These are phyloP conservation scores for Altica lythri DNA, from an alignment of 2,888 invertebrate species.

Conservation along the genomic window DNA sequence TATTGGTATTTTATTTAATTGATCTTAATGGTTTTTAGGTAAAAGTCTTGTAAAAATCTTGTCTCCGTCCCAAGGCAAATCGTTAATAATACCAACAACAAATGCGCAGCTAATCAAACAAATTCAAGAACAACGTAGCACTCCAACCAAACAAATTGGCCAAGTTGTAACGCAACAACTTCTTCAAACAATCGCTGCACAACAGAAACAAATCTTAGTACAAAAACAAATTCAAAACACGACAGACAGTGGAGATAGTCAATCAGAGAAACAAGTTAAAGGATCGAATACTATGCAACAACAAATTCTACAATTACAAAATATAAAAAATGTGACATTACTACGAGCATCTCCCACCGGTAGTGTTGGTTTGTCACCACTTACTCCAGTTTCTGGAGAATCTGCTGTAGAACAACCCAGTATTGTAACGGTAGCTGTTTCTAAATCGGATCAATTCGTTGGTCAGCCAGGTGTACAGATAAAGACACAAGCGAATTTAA, in stretches of 20 bases:
- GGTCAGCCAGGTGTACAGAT: slow-evolving; percentile 46
- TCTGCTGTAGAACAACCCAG: slow-evolving; percentile 32
- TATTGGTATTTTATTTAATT: no score
- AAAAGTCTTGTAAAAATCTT: slow-evolving; percentile 56
- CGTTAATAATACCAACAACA: slow-evolving; percentile 58
- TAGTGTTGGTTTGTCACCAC: slow-evolving; percentile 33
- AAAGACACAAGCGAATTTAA: slow-evolving; percentile 49
- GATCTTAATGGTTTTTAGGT: no score
- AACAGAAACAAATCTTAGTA: slow-evolving; percentile 48
- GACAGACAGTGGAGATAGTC: slow-evolving; percentile 19
- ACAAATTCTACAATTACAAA: slow-evolving; percentile 53
- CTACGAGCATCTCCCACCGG: slow-evolving; percentile 43
- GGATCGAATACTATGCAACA: slow-evolving; percentile 44
- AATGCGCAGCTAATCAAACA: slow-evolving; percentile 51
- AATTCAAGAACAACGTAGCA: slow-evolving; percentile 42
- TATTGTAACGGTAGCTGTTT: slow-evolving; percentile 42
- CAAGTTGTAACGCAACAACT: slow-evolving; percentile 51
- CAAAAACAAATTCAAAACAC: slow-evolving; percentile 37
- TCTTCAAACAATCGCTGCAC: slow-evolving; percentile 49
- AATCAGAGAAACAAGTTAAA: slow-evolving; percentile 31
- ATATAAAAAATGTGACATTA: slow-evolving; percentile 54
- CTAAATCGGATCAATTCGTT: slow-evolving; percentile 40
- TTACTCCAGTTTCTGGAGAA: slow-evolving; percentile 28
- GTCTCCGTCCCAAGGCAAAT: slow-evolving; percentile 54
- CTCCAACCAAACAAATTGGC: slow-evolving; percentile 41